Evolutionary conservation across 2,113 vertebrate species (phyloP).

Genomic region (Varanus komodoensis): DNA sequence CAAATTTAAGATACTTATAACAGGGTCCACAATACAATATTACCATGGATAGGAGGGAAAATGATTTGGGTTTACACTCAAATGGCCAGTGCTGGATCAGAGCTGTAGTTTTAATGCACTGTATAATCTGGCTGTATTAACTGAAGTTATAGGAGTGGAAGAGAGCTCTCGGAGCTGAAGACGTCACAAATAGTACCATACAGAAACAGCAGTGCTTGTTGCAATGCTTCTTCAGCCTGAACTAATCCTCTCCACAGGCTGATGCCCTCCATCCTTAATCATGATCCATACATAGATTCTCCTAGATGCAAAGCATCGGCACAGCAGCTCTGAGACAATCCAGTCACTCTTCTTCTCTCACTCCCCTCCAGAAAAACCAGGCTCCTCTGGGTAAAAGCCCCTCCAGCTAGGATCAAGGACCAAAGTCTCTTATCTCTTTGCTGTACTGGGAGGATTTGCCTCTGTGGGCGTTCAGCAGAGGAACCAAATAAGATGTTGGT

Average conservation of each 20-base stretch:
- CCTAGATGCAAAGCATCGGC: neutral
- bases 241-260: neutral
- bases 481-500: neutral
- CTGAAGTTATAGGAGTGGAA: neutral
- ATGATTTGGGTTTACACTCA: neutral
- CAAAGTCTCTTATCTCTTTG: neutral
- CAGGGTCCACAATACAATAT: neutral
- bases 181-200: neutral
- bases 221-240: neutral
- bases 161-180: constrained; percentile 24
- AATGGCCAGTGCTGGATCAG: neutral
- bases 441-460: constrained; percentile 1
- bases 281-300: neutral
- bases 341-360: neutral
- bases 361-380: neutral
- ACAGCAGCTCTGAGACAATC: neutral
- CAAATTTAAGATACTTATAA: neutral
- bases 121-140: neutral
- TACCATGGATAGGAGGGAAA: neutral
- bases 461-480: neutral
- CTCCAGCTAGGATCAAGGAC: neutral
- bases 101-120: neutral
- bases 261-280: constrained; percentile 6
- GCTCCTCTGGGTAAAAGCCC: neutral
- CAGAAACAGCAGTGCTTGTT: neutral